These are phyloP conservation scores for Emydoidea blandingii DNA, from an alignment of 2,797 vertebrate genomes.

Conservation along the genomic window DNA sequence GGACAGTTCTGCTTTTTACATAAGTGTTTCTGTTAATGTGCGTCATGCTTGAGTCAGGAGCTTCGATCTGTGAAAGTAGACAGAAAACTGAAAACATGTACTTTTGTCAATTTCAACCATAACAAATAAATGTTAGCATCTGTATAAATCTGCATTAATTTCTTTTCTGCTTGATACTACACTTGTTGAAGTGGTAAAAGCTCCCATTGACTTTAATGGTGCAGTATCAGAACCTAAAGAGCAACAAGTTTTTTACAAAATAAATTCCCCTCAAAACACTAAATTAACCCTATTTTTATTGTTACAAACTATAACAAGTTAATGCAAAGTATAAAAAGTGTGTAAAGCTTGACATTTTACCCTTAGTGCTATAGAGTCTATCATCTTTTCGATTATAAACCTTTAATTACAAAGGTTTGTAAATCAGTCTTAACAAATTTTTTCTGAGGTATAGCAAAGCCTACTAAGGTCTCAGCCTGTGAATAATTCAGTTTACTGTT, in stretches of 20 bases:
- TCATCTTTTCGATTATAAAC: neutral
- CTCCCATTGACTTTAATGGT: too few relatives aligned
- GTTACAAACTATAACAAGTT: neutral
- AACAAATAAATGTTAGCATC: neutral
- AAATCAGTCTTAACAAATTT: neutral
- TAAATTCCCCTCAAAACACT: neutral
- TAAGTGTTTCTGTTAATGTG: neutral
- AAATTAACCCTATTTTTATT: neutral
- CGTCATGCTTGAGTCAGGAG: neutral
- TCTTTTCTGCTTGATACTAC: too few relatives aligned
- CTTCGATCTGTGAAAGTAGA: neutral
- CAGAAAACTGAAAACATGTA: neutral
- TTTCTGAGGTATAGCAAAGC: rapidly evolving
- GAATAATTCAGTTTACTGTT: neutral
- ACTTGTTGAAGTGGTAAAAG: too few relatives aligned
- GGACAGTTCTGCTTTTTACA: neutral
- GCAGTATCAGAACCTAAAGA: neutral
- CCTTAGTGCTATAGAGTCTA: neutral
- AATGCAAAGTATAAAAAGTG: neutral
- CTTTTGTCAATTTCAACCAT: neutral
- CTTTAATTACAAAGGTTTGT: neutral
- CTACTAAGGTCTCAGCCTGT: neutral
- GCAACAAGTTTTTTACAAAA: neutral
- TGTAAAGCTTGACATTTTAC: neutral
- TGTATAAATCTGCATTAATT: neutral